phyloP scores from a whole-genome alignment of 2,888 invertebrate genomes.

The Cerceris rybyensis region DNA sequence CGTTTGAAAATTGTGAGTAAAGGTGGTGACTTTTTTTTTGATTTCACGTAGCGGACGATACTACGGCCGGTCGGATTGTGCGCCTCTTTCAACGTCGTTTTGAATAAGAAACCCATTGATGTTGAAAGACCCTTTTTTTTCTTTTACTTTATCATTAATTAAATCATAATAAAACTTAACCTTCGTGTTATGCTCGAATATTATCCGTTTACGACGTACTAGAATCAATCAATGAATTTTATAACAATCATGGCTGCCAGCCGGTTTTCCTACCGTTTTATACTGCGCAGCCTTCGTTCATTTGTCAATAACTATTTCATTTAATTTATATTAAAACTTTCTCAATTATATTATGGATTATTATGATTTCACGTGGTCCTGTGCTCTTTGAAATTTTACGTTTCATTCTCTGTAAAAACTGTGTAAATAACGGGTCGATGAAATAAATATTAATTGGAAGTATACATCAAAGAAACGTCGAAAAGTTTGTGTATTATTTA shows the following conservation, averaged over 20 bases:
- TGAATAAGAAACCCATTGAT: slow-evolving; percentile 34
- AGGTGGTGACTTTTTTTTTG: slow-evolving; percentile 51
- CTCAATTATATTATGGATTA: not conserved
- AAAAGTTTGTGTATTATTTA: not conserved
- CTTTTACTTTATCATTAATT: slow-evolving; percentile 5
- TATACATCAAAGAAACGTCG: not conserved
- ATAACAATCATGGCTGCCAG: slow-evolving; percentile 77
- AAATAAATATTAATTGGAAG: not conserved
- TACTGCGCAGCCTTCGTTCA: slow-evolving; percentile 13
- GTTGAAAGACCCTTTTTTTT: slow-evolving; percentile 10
- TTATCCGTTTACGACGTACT: slow-evolving; percentile 44
- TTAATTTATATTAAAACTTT: slow-evolving; percentile 8
- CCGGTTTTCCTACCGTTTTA: slow-evolving; percentile 64
- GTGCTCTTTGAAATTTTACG: not conserved
- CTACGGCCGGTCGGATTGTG: slow-evolving; percentile 51
- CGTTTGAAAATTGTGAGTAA: slow-evolving; percentile 69
- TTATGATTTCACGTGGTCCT: not conserved
- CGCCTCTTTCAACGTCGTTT: slow-evolving; percentile 19
- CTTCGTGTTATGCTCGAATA: slow-evolving; percentile 21
- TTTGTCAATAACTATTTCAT: slow-evolving; percentile 20
- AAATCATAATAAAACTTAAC: slow-evolving; percentile 27
- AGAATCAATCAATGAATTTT: slow-evolving; percentile 74
- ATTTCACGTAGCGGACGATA: slow-evolving; percentile 55
- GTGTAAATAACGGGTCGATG: not conserved
- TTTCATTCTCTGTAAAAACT: not conserved